Percentiles rank a stretch among this genome's conserved stretches.
These are phyloP conservation scores for Falcaria lacertinaria DNA, from an alignment of 2,888 invertebrate genomes.

Conservation along the genomic window DNA sequence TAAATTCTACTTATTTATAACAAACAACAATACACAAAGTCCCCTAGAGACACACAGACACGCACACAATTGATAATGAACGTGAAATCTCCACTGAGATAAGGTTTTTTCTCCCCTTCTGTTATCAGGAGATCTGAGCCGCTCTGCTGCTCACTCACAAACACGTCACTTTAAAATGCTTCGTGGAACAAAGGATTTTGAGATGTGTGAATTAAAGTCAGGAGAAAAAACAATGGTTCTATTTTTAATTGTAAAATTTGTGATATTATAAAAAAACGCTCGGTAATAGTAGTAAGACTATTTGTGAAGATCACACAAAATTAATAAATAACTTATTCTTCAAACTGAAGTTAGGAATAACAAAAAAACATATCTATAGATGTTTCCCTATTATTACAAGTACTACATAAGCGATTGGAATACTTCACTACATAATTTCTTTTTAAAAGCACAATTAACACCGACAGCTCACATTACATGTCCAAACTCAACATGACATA, in stretches of 20 bases:
- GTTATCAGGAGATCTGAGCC: constrained; percentile 45
- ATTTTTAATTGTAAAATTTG: too few relatives aligned
- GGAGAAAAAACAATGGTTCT: too few relatives aligned
- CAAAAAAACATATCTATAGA: too few relatives aligned
- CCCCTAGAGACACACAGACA: constrained; percentile 24
- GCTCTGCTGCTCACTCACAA: not conserved
- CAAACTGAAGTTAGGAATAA: too few relatives aligned
- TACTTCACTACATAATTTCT: not conserved
- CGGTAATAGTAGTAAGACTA: too few relatives aligned
- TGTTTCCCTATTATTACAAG: too few relatives aligned
- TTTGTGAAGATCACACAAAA: too few relatives aligned
- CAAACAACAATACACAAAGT: constrained; percentile 17
- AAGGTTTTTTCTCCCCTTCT: constrained; percentile 37
- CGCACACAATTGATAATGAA: constrained; percentile 61
- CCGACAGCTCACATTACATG: constrained; percentile 4
- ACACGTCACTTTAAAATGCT: not conserved
- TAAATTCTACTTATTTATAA: constrained; percentile 17
- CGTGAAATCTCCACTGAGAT: constrained; percentile 63
- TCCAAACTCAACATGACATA: constrained; percentile 7
- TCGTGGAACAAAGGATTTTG: not conserved
- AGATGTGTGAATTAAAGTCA: not conserved
- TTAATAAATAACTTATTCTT: too few relatives aligned
- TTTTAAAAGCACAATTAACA: not conserved
- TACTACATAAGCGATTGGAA: too few relatives aligned
- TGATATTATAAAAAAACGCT: too few relatives aligned